Evolutionary conservation across 2,113 vertebrate species (phyloP).

Genomic region (Tricholaema leucomelas): DNA sequence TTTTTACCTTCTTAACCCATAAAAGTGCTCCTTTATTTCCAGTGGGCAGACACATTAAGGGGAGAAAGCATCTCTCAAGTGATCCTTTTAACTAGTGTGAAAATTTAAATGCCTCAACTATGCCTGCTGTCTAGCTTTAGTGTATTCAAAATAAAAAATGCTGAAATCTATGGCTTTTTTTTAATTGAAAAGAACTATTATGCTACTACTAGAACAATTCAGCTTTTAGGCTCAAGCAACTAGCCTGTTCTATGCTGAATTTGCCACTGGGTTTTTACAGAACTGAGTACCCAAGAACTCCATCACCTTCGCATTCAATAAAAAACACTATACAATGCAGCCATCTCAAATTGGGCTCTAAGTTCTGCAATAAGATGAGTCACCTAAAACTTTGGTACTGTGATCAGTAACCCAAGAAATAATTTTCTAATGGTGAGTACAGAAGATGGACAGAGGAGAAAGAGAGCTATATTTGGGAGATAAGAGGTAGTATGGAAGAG

Average conservation of each 20-base stretch:
- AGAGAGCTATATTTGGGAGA: not conserved
- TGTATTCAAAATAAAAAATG: not conserved
- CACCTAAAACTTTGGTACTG: not conserved
- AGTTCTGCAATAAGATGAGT: not conserved
- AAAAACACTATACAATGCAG: not conserved
- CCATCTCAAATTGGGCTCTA: not conserved
- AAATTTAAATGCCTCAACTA: not conserved
- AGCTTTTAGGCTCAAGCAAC: not conserved
- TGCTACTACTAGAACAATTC: not conserved
- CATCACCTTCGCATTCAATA: not conserved
- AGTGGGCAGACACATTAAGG: not conserved
- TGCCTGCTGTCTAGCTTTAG: not conserved
- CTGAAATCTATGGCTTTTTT: not conserved
- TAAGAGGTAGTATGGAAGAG: not conserved
- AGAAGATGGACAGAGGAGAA: not conserved
- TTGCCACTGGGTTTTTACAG: not conserved
- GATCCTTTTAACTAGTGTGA: not conserved
- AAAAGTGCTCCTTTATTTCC: not conserved
- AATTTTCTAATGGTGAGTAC: not conserved
- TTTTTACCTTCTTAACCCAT: not conserved
- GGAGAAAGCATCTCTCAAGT: not conserved
- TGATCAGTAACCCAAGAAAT: not conserved
- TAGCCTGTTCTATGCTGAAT: not conserved
- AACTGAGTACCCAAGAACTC: not conserved
- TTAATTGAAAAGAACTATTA: not conserved